Evolutionary conservation across 2,888 invertebrate species (phyloP).

Genomic region (Myathropa florea): DNA sequence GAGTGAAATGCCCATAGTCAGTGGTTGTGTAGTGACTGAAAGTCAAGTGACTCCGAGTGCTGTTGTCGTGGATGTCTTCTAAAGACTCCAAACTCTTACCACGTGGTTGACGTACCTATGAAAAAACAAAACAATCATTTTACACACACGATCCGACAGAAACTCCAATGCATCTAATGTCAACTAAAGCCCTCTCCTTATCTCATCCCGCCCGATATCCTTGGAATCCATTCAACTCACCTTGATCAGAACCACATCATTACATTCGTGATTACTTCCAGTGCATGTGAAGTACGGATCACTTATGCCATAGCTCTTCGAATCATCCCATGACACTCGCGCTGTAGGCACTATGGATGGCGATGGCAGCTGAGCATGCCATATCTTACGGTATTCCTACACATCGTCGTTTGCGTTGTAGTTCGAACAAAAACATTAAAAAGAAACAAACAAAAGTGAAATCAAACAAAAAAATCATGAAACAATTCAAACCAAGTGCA

Average conservation of each 20-base stretch:
- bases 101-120: conserved; percentile 89
- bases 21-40: conserved; percentile 81
- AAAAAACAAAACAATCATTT: neutral
- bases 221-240: conserved; percentile 72
- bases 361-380: conserved; percentile 79
- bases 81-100: conserved; percentile 93
- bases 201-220: neutral
- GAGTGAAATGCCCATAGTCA: conserved; percentile 79
- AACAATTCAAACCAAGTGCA: conserved; percentile 39
- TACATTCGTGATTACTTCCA: conserved; percentile 80
- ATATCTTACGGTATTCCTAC: conserved; percentile 77
- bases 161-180: neutral
- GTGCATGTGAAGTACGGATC: conserved; percentile 78
- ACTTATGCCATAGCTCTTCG: conserved; percentile 77
- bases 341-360: conserved; percentile 78
- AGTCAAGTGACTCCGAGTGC: conserved; percentile 81
- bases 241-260: conserved; percentile 81
- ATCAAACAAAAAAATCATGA: conserved; percentile 36
- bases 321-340: conserved; percentile 80
- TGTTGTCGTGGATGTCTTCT: conserved; percentile 88
- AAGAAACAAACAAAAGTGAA: conserved; percentile 49
- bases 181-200: neutral
- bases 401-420: conserved; percentile 36
- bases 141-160: neutral
- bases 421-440: conserved; percentile 52